A percentile compares a stretch with the other conserved stretches of the same genome.
Evolutionary conservation across 2,888 invertebrate species (phyloP).

Genomic region (Orchesella flavescens): DNA sequence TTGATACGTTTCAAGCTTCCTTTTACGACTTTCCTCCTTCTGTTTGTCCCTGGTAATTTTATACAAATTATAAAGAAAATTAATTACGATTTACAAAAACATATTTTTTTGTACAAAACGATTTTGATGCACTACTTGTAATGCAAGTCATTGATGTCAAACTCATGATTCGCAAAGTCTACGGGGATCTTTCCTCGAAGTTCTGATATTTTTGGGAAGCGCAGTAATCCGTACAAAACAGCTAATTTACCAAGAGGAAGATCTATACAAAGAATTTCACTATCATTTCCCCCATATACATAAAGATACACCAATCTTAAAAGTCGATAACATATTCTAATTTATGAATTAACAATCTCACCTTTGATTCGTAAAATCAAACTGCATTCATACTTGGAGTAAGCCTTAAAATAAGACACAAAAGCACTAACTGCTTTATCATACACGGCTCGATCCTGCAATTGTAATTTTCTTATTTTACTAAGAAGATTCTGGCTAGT

Average conservation of each 20-base stretch:
- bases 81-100: conserved; percentile 29
- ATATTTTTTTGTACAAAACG: too few species aligned
- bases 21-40: too few species aligned
- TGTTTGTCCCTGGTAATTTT: conserved; percentile 78
- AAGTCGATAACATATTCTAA: too few species aligned
- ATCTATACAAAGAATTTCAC: too few species aligned
- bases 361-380: conserved; percentile 88
- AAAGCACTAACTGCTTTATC: conserved; percentile 94
- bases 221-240: too few species aligned
- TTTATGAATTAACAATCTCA: too few species aligned
- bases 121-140: too few species aligned
- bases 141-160: conserved; percentile 84
- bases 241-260: conserved; percentile 89
- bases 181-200: conserved; percentile 80
- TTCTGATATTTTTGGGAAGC: conserved; percentile 98
- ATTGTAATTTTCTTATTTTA: conserved; percentile 80
- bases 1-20: conserved; percentile 80
- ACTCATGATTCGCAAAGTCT: conserved; percentile 78
- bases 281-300: too few species aligned
- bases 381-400: conserved; percentile 97
- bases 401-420: too few species aligned
- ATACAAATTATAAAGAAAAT: not conserved
- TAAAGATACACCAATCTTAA: too few species aligned
- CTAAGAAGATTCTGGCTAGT: conserved; percentile 73
- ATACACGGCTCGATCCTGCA: conserved; percentile 83